Evolutionary conservation across 2,113 vertebrate species (phyloP), one percentile per base, ranked within the genome.

Genomic region (Varanus komodoensis): DNA sequence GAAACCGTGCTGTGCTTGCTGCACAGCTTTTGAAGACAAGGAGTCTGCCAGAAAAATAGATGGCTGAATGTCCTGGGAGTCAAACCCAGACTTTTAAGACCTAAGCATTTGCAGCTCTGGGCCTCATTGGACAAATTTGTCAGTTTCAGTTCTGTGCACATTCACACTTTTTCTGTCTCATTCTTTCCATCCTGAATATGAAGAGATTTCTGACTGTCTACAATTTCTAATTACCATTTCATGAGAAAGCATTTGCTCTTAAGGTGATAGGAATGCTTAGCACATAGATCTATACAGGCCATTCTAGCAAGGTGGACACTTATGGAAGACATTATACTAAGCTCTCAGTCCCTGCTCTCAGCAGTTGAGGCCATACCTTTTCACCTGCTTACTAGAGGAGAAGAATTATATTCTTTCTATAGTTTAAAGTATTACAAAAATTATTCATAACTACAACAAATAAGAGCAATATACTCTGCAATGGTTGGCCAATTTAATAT

Each of bases 381-480:
- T 80, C 8, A 27, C 48, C 12, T 27, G 11, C 48, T 80, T 52
- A 2, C 32, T 80, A 80, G 6, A 14, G 50, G 3, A 68, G 29
- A 79, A 32, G 57, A 12, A 8, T 54, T 21, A 82, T 38, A 81
- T 38, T 27, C 14, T 71, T 15, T 48, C 25, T 54, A 52, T n/a
- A 34, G 6, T 19, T 3, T 50, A 50, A 7, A 68, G 34, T 68
- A 69, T 69, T 81, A 25, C 29, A 80, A 6, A 81, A 52, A 88
- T 68, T 11, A 81, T 69, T 69, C 17, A n/a, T n/a, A 14, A 48
- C 50, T 21, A 29, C 29, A 88, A 54, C 32, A 81, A 52, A 81
- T 54, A 82, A 82, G 21, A 69, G 8, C 54, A 38, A 38, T 81
- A 81, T 81, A 54, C 44, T 80, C 12, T 86, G 84, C 21, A 95